Evolutionary conservation across 2,797 vertebrate genomes (phyloP), one percentile per base, ranked within the genome.

Genomic region (Tangara arthus): DNA sequence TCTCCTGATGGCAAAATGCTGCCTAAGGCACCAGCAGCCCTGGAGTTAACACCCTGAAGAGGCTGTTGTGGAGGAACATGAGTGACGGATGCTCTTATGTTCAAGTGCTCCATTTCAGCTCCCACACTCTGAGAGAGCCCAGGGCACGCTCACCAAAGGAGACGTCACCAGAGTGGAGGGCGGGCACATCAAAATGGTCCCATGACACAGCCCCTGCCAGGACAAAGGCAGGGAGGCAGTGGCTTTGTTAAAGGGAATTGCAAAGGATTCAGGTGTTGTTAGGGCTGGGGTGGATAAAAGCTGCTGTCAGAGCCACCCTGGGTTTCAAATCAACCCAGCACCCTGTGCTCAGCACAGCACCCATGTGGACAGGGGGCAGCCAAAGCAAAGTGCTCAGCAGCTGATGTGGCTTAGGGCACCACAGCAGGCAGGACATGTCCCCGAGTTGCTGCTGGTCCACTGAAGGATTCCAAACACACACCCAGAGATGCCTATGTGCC

Each of bases 151-250:
- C 96, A 99, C 99, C 99, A 69, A 98, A 99, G 70, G 98, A 98
- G 89, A 99, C 96, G 8, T 99, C 98, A 15, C 98, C 98, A 32
- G 99, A 99, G 95, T 94, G 59, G 27, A 99, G 97, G 77, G 98
- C 95, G 9, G 97, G 97, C 30, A 99, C 94, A 12, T 93, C 85
- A 50, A 99, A 99, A 91, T 98, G 97, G 99, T 72, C 98, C 98
- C 9, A 98, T 98, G 94, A 99, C 98, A 55, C 98, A 98, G 89
- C 99, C 99, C 91, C 99, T 99, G 97, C 8, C 59, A 93, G 73
- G 23, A 93, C 60, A 88, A 57, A 88, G 83, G 39, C 53, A 49
- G 50, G 15, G 41, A 79, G 34, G 9, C 9, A 13, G 4, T 12
- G 37, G 32, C 17, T 78, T 27, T 44, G 35, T 34, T 63, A 68